Base-by-base conservation (phyloP, 2,113 vertebrate species). In the Pithys albifrons region DNA sequence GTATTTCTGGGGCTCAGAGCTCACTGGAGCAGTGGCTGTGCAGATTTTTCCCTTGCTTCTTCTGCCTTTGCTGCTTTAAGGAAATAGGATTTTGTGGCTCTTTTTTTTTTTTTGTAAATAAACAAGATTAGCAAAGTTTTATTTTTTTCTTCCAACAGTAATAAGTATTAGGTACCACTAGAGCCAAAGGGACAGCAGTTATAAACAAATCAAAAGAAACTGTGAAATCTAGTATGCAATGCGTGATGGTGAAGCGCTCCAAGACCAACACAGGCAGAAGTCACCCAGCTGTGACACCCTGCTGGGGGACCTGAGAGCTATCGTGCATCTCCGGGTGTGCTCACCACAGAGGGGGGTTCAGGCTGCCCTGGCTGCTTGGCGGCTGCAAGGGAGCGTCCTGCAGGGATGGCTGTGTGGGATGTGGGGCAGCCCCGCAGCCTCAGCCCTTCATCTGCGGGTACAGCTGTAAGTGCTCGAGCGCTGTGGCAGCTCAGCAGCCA, bases 71-170 rank as follows among this genome's bases (percentile, higher is more conserved):
- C 67, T 33, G 25, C 64, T 85, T 83, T 51, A 87, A 88, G 39
- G 41, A 88, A 93, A 95, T 19, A 58, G 41, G 52, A 94, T 75
- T 83, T 65, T 51, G 39, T 3, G 39, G 25, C 4, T 71, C 28
- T 33, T 58, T 12, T 20, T 14, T 35, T 24, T 57, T 35, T 31
- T 85, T 92, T 6, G 24, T 82, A 49, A 88, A 79, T 67, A 95
- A 88, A 91, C 28, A 58, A 75, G 71, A 91, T 94, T 86, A 94
- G 43, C 27, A 81, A 86, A 89, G 65, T 89, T 61, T 80, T 80
- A 10, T 72, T 55, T 91, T 81, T 77, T 24, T 74, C 20, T 54
- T 39, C 76, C 71, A 81, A 49, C 45, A 55, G 41, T 49, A 85
- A 75, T 33, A 95, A 85, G 45, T 49, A 92, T 89, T 84, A 91